phyloP scores from a whole-genome alignment of 2,797 vertebrate species.

The Girardinus metallicus region DNA sequence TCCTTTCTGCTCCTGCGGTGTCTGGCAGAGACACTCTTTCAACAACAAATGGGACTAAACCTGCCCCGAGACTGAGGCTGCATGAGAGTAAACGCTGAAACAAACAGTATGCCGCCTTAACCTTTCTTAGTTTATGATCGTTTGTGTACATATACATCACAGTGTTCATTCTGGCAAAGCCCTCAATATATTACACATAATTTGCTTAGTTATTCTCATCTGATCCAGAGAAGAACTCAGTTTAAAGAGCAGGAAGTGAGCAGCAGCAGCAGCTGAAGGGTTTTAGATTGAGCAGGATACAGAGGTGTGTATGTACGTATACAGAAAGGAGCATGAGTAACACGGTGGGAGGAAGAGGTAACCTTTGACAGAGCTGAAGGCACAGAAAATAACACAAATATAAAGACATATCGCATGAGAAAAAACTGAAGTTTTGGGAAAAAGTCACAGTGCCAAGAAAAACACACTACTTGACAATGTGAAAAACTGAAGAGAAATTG shows the following conservation, averaged over 20 bases:
- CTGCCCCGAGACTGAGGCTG: not conserved
- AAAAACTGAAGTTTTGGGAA: conserved; percentile 27
- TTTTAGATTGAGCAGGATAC: conserved; percentile 36
- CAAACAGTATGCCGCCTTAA: not conserved
- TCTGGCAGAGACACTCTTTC: conserved; percentile 1
- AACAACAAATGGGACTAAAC: conserved; percentile 1
- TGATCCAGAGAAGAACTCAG: not conserved
- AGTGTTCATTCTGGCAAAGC: not conserved
- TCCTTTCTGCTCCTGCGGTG: not conserved
- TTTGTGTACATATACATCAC: not conserved
- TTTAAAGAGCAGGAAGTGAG: conserved; percentile 20
- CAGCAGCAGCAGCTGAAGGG: conserved; percentile 20
- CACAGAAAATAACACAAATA: conserved; percentile 35
- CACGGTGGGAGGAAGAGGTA: conserved; percentile 51
- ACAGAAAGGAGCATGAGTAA: conserved; percentile 29
- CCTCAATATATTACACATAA: not conserved
- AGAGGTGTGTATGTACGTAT: conserved; percentile 15
- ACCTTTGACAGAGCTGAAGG: conserved; percentile 55
- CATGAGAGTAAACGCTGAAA: not conserved
- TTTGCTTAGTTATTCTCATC: not conserved
- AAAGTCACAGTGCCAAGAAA: conserved; percentile 34
- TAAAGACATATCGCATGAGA: conserved; percentile 26
- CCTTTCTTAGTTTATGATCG: not conserved
- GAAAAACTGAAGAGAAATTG: conserved; percentile 22
- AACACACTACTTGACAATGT: conserved; percentile 41